Conservation (phyloP, 2,113 vertebrate genomes). For the Albula glossodonta region DNA sequence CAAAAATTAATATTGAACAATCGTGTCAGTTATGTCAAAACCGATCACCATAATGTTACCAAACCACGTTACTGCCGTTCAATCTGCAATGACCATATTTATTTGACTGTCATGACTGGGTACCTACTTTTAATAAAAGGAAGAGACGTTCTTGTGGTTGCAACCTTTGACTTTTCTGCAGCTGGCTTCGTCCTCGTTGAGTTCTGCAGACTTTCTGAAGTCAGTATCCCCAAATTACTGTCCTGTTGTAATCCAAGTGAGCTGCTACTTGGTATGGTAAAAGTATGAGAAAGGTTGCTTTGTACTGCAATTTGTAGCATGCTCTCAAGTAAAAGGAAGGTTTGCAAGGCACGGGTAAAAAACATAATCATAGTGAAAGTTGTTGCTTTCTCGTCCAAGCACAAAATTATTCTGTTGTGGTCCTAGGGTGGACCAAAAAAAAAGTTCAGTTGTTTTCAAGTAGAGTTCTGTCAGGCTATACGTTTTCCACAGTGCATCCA, state of each 20-base stretch:
- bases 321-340: slow-evolving; percentile 8
- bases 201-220: slow-evolving; percentile 21
- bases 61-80: too few relatives aligned
- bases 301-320: slow-evolving; percentile 17
- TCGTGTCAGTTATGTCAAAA: too few relatives aligned
- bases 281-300: slow-evolving; percentile 26
- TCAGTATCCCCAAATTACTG: slow-evolving; percentile 7
- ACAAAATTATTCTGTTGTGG: not conserved
- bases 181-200: not conserved
- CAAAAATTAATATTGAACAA: too few relatives aligned
- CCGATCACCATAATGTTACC: too few relatives aligned
- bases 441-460: not conserved
- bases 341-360: not conserved
- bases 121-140: slow-evolving; percentile 22
- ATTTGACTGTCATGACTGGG: not conserved
- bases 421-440: not conserved
- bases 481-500: not conserved
- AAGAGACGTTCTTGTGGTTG: not conserved
- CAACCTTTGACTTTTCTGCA: not conserved
- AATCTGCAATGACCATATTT: too few relatives aligned
- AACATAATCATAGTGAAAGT: not conserved
- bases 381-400: not conserved
- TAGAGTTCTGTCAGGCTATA: not conserved
- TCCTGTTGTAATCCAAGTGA: slow-evolving; percentile 8
- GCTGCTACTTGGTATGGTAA: slow-evolving; percentile 16